Evolutionary conservation across 2,113 vertebrate genomes (phyloP).

Genomic region (Mustelus asterias): DNA sequence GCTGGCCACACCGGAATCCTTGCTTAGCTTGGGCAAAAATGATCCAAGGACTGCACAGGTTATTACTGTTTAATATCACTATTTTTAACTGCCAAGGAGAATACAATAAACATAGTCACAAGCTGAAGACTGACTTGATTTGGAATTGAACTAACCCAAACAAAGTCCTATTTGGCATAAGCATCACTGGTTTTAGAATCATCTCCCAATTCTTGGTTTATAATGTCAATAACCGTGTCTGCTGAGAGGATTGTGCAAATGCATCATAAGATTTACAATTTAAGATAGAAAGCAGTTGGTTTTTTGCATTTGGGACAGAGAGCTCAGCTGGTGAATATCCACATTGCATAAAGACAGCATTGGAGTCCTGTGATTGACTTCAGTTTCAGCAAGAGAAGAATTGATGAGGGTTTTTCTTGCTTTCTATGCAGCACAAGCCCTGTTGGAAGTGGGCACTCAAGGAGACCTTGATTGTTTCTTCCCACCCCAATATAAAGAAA

Average conservation of each 20-base stretch:
- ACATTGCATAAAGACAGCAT: background rate
- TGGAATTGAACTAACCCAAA: background rate
- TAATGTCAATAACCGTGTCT: background rate
- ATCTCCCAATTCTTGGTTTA: background rate
- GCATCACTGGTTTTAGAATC: background rate
- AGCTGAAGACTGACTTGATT: background rate
- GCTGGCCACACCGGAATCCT: too few species aligned
- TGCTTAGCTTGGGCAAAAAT: background rate
- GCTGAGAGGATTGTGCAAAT: background rate
- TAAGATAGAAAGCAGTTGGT: background rate
- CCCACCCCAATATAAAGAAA: background rate
- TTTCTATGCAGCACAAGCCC: background rate
- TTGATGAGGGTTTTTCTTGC: background rate
- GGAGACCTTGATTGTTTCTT: background rate
- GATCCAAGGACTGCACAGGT: background rate
- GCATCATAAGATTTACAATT: background rate
- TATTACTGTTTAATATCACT: background rate
- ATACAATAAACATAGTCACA: background rate
- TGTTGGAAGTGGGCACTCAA: background rate
- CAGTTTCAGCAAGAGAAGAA: background rate
- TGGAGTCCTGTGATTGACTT: background rate
- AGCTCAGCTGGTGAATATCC: background rate
- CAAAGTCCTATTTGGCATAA: background rate
- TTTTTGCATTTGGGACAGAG: background rate
- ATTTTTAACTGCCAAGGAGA: background rate